A percentile compares a stretch with the other conserved stretches of the same genome.
These are phyloP conservation scores for Drosophila baimaii DNA, from an alignment of 1,140 invertebrate genomes.

Conservation along the genomic window DNA sequence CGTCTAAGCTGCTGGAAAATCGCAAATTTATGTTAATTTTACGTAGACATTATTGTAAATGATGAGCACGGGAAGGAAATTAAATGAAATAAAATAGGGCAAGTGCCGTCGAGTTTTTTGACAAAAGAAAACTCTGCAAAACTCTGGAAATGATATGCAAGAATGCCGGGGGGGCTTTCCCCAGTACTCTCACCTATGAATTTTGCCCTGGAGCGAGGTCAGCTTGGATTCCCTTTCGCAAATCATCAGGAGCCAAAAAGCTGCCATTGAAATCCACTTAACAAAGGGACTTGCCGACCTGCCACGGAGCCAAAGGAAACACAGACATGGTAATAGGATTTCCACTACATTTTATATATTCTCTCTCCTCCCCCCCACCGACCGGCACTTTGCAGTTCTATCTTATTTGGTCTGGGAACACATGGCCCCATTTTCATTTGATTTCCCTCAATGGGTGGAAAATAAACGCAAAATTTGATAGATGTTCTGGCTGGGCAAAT, in stretches of 20 bases:
- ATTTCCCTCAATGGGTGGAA: slow-evolving; percentile 41
- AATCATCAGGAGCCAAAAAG: slow-evolving; percentile 51
- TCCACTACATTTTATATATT: slow-evolving; percentile 41
- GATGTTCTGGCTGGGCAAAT: slow-evolving; percentile 69
- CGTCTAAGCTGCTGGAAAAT: slow-evolving; percentile 66
- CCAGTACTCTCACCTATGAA: slow-evolving; percentile 12
- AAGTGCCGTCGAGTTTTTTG: slow-evolving; percentile 35
- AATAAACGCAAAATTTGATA: slow-evolving; percentile 73
- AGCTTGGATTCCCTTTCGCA: slow-evolving; percentile 31
- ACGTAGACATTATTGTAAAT: slow-evolving; percentile 70
- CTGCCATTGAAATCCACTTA: slow-evolving; percentile 73
- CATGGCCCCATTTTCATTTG: slow-evolving; percentile 28
- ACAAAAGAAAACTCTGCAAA: slow-evolving; percentile 39
- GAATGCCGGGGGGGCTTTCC: neutral
- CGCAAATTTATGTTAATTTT: slow-evolving; percentile 80
- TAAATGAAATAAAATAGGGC: slow-evolving; percentile 66
- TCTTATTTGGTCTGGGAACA: slow-evolving; percentile 43
- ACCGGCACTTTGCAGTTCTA: slow-evolving; percentile 46
- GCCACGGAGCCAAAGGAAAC: slow-evolving; percentile 29
- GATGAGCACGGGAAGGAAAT: slow-evolving; percentile 69
- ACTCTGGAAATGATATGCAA: slow-evolving; percentile 19
- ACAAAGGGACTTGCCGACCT: slow-evolving; percentile 57
- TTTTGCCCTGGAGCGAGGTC: slow-evolving; percentile 3
- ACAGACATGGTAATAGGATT: slow-evolving; percentile 68
- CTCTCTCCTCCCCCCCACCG: slow-evolving; percentile 6